Percentiles rank a stretch among this genome's conserved stretches.
These are phyloP conservation scores for Raja brachyura DNA, from an alignment of 2,113 vertebrate species.

Conservation along the genomic window DNA sequence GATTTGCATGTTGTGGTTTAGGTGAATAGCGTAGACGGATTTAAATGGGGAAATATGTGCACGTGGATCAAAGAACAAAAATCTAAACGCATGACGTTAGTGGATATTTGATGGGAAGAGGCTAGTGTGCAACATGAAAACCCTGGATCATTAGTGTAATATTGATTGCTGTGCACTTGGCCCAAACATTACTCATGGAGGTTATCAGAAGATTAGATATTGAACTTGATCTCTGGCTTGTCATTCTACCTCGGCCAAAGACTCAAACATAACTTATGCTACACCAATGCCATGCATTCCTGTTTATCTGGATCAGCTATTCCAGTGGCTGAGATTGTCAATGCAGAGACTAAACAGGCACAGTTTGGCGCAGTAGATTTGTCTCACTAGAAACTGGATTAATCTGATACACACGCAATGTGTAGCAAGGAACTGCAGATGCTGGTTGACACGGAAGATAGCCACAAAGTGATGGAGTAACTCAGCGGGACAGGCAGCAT, in stretches of 20 bases:
- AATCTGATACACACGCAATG: too few species aligned
- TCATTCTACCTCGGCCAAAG: neutral
- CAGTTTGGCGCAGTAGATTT: neutral
- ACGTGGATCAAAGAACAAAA: neutral
- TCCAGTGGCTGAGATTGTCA: neutral
- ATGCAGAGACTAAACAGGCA: neutral
- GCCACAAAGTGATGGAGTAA: too few species aligned
- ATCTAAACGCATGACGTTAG: neutral
- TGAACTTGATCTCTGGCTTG: neutral
- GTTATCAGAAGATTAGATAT: neutral
- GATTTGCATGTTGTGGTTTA: neutral
- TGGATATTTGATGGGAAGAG: neutral
- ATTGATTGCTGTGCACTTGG: neutral
- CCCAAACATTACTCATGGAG: neutral
- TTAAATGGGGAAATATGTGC: neutral
- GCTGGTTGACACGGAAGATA: too few species aligned
- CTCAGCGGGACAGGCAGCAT: too few species aligned
- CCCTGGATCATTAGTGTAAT: neutral
- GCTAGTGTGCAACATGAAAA: neutral
- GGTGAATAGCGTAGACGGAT: neutral
- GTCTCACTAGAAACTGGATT: neutral
- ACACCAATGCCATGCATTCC: neutral
- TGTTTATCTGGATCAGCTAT: neutral
- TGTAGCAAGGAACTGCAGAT: too few species aligned
- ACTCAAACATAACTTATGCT: neutral